phyloP scores from a whole-genome alignment of 2,113 vertebrate species.

The Leuciscus idus region DNA sequence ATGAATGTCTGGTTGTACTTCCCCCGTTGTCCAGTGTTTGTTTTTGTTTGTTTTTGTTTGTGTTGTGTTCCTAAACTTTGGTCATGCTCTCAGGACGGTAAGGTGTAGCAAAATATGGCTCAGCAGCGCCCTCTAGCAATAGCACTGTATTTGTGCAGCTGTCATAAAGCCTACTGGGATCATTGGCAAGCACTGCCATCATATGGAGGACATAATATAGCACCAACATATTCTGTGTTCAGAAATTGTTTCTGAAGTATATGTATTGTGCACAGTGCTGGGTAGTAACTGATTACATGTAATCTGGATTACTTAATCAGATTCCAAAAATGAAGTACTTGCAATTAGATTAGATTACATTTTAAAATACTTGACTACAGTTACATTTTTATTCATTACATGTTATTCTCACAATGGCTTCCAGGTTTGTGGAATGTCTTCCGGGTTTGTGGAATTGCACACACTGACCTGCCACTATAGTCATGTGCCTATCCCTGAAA shows the following conservation, averaged over 20 bases:
- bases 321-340: too few relatives aligned
- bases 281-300: too few relatives aligned
- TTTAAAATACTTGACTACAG: too few relatives aligned
- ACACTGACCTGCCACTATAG: too few relatives aligned
- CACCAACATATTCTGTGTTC: neutral
- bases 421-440: too few relatives aligned
- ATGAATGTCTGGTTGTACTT: conserved; percentile 5
- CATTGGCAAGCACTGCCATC: conserved; percentile 37
- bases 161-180: neutral
- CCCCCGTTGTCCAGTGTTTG: neutral
- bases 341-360: too few relatives aligned
- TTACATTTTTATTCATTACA: too few relatives aligned
- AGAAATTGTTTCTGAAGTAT: neutral
- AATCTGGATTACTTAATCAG: too few relatives aligned
- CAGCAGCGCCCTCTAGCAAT: conserved; percentile 35
- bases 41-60: conserved; percentile 30
- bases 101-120: neutral
- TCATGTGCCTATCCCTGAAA: too few relatives aligned
- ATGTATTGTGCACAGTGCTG: neutral
- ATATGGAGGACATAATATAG: neutral
- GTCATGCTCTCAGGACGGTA: neutral
- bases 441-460: too few relatives aligned
- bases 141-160: neutral
- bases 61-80: conserved; percentile 11
- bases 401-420: too few relatives aligned